A percentile compares a stretch with the other conserved stretches of the same genome.
phyloP scores from a whole-genome alignment of 2,113 vertebrate genomes.

The Apus apus region DNA sequence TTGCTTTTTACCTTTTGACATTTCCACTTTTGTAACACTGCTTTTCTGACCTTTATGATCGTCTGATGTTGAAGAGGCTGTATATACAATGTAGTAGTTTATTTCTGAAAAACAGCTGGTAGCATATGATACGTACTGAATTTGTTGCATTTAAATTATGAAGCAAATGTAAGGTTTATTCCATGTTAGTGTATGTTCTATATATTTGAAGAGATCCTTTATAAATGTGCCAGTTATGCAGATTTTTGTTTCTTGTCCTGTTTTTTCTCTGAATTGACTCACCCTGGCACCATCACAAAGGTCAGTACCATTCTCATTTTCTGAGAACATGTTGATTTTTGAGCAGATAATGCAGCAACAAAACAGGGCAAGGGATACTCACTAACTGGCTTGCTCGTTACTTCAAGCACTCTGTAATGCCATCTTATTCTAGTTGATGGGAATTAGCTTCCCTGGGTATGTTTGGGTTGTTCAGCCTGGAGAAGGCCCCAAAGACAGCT shows the following conservation, averaged over 20 bases:
- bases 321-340: neutral
- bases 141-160: neutral
- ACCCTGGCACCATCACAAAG: neutral
- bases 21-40: neutral
- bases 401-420: neutral
- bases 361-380: neutral
- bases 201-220: neutral
- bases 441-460: neutral
- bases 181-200: neutral
- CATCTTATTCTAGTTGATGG: neutral
- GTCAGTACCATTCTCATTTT: neutral
- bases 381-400: neutral
- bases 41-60: neutral
- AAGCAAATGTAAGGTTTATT: neutral
- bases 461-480: neutral
- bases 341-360: neutral
- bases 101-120: neutral
- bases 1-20: neutral
- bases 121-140: neutral
- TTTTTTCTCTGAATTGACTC: neutral
- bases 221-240: neutral
- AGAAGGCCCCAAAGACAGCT: too few species aligned
- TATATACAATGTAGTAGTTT: neutral
- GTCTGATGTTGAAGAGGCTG: neutral
- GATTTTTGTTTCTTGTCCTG: neutral